phyloP scores from a whole-genome alignment of 2,888 invertebrate species.

The Clusia tigrina region DNA sequence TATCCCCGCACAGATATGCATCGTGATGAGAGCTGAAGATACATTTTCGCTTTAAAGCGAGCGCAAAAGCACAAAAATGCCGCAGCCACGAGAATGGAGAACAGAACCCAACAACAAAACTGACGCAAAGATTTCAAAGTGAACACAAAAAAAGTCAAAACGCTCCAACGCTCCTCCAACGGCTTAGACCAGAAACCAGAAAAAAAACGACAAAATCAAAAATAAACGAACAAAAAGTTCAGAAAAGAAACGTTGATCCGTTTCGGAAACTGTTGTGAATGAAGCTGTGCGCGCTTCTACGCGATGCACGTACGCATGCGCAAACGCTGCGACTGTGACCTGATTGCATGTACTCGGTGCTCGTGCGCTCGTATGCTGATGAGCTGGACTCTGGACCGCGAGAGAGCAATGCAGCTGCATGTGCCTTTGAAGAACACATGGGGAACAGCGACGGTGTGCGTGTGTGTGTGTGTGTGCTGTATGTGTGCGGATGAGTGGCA shows the following conservation, averaged over 20 bases:
- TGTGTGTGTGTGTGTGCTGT: background rate
- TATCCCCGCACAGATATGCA: slow-evolving; percentile 1
- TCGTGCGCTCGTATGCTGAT: too few relatives aligned
- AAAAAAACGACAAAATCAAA: background rate
- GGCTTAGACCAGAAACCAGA: too few relatives aligned
- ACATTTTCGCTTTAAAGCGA: slow-evolving; percentile 18
- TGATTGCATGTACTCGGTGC: background rate
- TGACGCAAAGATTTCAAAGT: slow-evolving; percentile 3
- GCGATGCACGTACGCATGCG: background rate
- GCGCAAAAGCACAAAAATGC: slow-evolving; percentile 12
- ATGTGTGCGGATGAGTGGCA: background rate
- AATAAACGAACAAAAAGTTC: background rate
- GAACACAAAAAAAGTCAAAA: slow-evolving; percentile 11
- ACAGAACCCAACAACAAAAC: slow-evolving; percentile 43
- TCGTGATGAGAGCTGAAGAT: slow-evolving; percentile 18
- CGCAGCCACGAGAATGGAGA: slow-evolving; percentile 22
- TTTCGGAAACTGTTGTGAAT: slow-evolving; percentile 12
- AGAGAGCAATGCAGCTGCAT: too few relatives aligned
- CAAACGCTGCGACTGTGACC: background rate
- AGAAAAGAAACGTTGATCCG: background rate
- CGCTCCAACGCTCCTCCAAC: background rate
- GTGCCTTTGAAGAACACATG: too few relatives aligned
- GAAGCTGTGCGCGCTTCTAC: slow-evolving; percentile 4
- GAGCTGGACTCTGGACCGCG: background rate
- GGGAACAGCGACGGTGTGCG: background rate